Conservation (phyloP, 2,888 invertebrate genomes). For the Scaptodrosophila latifasciaeformis region DNA sequence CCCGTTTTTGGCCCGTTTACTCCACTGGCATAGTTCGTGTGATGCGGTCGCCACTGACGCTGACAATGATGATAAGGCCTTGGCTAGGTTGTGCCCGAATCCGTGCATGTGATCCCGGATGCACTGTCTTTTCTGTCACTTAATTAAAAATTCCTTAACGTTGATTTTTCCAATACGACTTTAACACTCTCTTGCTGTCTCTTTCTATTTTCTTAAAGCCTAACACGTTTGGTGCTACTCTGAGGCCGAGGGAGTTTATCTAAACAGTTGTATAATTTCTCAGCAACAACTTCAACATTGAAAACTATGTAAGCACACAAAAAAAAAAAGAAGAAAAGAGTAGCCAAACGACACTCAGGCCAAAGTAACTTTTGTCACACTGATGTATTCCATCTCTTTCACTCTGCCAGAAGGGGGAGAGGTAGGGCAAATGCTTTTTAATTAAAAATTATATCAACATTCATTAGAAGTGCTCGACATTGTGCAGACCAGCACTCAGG, state of each 20-base stretch:
- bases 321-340: no score
- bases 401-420: neutral
- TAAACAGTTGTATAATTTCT: conserved; percentile 44
- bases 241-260: conserved; percentile 35
- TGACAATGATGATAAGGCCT: conserved; percentile 16
- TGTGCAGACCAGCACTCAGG: neutral
- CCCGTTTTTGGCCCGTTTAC: no score
- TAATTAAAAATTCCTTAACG: conserved; percentile 60
- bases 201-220: conserved; percentile 20
- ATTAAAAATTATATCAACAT: conserved; percentile 62
- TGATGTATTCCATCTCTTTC: neutral
- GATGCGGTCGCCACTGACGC: conserved; percentile 20
- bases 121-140: conserved; percentile 37
- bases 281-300: conserved; percentile 13
- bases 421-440: conserved; percentile 53
- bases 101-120: conserved; percentile 29
- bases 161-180: no score
- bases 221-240: conserved; percentile 1
- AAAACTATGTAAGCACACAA: neutral
- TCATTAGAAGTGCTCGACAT: conserved; percentile 20
- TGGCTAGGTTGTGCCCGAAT: conserved; percentile 1
- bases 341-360: no score
- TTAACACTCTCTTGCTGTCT: no score
- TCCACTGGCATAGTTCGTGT: conserved; percentile 44
- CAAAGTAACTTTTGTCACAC: neutral